A percentile compares a stretch with the other conserved stretches of the same genome.
Conservation (phyloP, 1,140 invertebrate genomes). For the Pachyrhynchus sulphureomaculatus region DNA sequence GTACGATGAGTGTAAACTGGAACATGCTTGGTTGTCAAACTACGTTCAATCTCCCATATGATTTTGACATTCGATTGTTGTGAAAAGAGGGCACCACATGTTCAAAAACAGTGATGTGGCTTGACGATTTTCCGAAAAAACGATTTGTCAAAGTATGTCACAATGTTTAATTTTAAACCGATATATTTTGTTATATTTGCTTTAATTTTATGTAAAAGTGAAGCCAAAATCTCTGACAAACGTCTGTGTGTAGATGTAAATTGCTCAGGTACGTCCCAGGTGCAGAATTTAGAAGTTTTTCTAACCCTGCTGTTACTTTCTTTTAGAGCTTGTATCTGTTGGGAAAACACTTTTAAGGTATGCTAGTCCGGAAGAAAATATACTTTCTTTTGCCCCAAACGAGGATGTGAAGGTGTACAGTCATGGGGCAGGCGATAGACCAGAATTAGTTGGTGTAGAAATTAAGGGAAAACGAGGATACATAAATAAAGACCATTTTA, state of each 20-base stretch:
- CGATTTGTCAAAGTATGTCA: constrained; percentile 33
- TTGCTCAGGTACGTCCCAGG: constrained; percentile 59
- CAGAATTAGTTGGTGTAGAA: constrained; percentile 71
- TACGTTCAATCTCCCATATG: constrained; percentile 3
- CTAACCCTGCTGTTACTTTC: constrained; percentile 37
- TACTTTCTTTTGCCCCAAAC: constrained; percentile 66
- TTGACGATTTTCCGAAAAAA: constrained; percentile 10
- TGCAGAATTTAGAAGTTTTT: constrained; percentile 8
- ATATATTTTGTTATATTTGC: constrained; percentile 50
- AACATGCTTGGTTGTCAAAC: too few relatives aligned
- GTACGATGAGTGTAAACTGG: too few relatives aligned
- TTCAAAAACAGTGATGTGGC: constrained; percentile 27
- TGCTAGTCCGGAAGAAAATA: constrained; percentile 56
- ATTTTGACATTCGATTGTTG: constrained; percentile 15
- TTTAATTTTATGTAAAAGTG: constrained; percentile 38
- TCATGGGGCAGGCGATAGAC: constrained; percentile 67
- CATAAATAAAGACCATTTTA: constrained; percentile 56
- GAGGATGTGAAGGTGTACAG: constrained; percentile 66
- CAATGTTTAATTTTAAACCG: constrained; percentile 54
- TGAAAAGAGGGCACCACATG: constrained; percentile 5
- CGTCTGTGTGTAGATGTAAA: constrained; percentile 62
- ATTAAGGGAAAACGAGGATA: constrained; percentile 71
- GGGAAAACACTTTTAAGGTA: constrained; percentile 64
- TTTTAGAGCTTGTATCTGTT: constrained; percentile 66
- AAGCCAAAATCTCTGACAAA: constrained; percentile 57